Conservation (phyloP, 1,140 invertebrate genomes). For the Brachionus asplanchnoidis region DNA sequence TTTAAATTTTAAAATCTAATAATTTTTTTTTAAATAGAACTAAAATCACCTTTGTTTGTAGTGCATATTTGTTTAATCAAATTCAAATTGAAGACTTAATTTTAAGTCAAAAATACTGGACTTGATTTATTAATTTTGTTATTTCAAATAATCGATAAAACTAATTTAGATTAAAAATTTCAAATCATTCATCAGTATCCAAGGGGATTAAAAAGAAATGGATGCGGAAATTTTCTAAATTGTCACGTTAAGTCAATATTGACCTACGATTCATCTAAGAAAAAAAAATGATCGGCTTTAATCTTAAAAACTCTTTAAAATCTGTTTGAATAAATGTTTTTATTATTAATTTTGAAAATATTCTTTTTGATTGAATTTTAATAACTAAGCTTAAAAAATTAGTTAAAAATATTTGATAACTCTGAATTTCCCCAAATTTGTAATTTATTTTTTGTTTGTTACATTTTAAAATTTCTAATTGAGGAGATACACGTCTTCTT, state of each 20-base stretch:
- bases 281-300: neutral
- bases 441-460: no score
- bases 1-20: neutral
- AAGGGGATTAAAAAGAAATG: neutral
- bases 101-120: neutral
- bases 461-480: no score
- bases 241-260: neutral
- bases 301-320: no score
- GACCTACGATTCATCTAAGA: neutral
- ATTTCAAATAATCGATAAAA: neutral
- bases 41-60: neutral
- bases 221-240: neutral
- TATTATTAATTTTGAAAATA: no score
- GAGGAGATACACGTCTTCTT: no score
- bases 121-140: neutral
- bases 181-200: neutral
- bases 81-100: neutral
- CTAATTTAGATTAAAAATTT: neutral
- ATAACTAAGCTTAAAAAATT: no score
- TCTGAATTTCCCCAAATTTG: no score
- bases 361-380: no score
- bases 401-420: no score
- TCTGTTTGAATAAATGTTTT: neutral
- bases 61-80: neutral
- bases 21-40: neutral